A percentile compares a stretch with the other conserved stretches of the same genome.
Conservation (phyloP, 2,113 vertebrate species). For the Aegithalos caudatus region DNA sequence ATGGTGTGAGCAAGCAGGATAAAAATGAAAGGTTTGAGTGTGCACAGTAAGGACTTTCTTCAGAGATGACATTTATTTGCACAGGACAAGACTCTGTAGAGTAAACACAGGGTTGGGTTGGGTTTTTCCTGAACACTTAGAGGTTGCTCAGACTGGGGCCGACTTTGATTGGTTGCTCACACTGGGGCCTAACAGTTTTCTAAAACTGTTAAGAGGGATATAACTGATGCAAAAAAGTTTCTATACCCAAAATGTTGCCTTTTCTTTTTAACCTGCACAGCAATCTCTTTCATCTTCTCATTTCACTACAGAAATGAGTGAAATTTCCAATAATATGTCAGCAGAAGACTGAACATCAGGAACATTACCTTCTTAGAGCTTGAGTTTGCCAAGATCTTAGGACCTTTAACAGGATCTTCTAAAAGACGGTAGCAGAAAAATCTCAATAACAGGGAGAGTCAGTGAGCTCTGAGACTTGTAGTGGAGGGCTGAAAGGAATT, state of each 20-base stretch:
- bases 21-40: background rate
- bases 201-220: background rate
- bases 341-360: background rate
- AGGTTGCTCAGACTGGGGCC: background rate
- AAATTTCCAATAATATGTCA: background rate
- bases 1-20: background rate
- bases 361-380: background rate
- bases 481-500: background rate
- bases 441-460: background rate
- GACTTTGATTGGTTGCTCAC: no score
- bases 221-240: background rate
- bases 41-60: fast-evolving
- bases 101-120: background rate
- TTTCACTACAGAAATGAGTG: background rate
- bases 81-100: background rate
- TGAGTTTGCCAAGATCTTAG: background rate
- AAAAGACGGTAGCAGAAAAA: background rate
- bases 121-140: background rate
- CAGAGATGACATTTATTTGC: background rate
- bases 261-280: background rate
- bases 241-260: background rate
- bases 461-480: background rate
- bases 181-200: no score
- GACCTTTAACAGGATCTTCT: background rate
- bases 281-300: background rate